Conservation (phyloP, 2,113 vertebrate genomes). For the Tinamus guttatus region DNA sequence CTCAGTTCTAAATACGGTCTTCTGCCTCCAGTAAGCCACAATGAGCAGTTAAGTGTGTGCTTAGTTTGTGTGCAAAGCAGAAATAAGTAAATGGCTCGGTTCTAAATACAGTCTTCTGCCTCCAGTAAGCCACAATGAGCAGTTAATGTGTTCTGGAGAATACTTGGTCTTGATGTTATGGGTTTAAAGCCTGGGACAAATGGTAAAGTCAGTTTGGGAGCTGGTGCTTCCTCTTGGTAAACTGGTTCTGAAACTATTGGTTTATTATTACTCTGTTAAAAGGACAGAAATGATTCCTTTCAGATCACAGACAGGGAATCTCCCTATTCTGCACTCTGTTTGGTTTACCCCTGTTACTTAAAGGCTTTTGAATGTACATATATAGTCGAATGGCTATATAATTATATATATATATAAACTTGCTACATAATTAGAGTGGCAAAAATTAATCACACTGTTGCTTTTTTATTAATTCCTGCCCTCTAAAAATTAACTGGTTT, state of each 20-base stretch:
- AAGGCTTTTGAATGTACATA: neutral
- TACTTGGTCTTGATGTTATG: neutral
- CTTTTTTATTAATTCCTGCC: neutral
- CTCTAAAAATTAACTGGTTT: neutral
- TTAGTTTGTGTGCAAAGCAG: fast-evolving
- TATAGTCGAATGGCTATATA: neutral
- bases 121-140: neutral
- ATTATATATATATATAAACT: neutral
- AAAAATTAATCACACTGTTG: neutral
- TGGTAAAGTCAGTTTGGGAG: neutral
- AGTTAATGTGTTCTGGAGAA: neutral
- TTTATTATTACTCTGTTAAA: neutral
- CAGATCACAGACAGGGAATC: neutral
- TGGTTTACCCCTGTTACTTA: neutral
- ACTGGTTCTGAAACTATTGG: no score
- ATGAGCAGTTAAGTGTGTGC: no score
- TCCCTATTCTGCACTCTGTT: neutral
- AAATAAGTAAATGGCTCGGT: neutral
- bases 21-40: no score
- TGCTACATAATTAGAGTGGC: neutral
- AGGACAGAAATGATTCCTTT: neutral
- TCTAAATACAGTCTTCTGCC: neutral
- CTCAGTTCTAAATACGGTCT: neutral
- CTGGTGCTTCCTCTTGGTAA: neutral
- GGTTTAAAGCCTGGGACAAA: neutral